Percentiles rank a stretch among this genome's conserved stretches.
These are phyloP conservation scores for Iguana delicatissima DNA, from an alignment of 2,797 vertebrate species.

Conservation along the genomic window DNA sequence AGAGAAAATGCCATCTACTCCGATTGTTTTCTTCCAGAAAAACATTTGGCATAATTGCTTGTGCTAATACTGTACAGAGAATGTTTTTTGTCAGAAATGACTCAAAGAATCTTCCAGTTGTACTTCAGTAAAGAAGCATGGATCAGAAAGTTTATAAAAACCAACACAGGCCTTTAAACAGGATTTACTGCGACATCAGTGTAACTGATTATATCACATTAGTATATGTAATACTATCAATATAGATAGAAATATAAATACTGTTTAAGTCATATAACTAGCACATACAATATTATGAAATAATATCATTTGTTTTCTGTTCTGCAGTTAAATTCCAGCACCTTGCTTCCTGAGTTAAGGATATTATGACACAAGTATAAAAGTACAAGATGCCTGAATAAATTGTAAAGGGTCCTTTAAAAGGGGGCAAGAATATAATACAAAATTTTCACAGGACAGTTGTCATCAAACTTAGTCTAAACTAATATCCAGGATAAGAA, in stretches of 20 bases:
- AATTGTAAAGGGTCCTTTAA: too few species aligned
- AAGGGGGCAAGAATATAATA: not conserved
- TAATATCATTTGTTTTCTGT: not conserved
- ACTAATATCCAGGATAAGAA: too few species aligned
- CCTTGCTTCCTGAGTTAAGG: not conserved
- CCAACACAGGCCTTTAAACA: not conserved
- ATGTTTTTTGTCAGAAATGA: conserved; percentile 70
- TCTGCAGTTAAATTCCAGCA: not conserved
- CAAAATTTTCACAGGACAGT: not conserved
- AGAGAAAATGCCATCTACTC: conserved; percentile 77
- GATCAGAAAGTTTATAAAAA: conserved; percentile 52
- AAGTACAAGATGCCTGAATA: not conserved
- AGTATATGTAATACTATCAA: not conserved
- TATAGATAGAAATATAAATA: too few species aligned
- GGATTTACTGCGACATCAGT: conserved; percentile 29
- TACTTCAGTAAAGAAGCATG: conserved; percentile 52
- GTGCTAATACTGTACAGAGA: conserved; percentile 69
- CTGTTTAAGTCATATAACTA: too few species aligned
- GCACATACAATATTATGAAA: not conserved
- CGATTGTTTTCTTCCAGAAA: conserved; percentile 74
- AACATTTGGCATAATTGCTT: conserved; percentile 74
- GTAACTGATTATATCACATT: conserved; percentile 11
- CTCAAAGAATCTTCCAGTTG: conserved; percentile 71
- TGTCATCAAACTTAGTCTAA: too few species aligned
- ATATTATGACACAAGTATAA: not conserved